phyloP scores from a whole-genome alignment of 35 echinoderm and acorn worm genomes.

The Heliocidaris tuberculata region DNA sequence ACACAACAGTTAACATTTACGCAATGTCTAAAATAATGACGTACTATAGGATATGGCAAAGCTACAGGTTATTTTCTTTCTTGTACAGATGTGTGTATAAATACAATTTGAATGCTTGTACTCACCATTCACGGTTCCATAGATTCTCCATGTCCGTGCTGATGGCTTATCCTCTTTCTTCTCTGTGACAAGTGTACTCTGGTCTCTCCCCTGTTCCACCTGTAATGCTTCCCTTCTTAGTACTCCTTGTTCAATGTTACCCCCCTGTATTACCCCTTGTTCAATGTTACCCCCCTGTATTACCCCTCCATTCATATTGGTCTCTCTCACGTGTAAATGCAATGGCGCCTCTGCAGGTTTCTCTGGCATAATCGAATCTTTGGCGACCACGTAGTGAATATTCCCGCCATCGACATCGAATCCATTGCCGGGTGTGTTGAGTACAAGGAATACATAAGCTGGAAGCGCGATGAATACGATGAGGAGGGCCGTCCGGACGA shows the following conservation, averaged over 20 bases:
- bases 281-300: background rate
- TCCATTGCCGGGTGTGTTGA: slow-evolving; percentile 13
- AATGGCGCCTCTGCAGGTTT: background rate
- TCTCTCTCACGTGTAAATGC: slow-evolving; percentile 14
- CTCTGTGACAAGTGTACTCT: background rate
- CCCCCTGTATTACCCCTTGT: background rate
- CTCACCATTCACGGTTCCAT: slow-evolving; percentile 19
- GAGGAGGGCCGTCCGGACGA: slow-evolving; percentile 16
- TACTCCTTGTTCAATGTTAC: background rate
- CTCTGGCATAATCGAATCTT: background rate
- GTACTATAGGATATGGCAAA: too few relatives aligned
- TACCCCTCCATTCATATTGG: background rate
- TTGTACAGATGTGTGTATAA: too few relatives aligned
- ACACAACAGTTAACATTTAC: too few relatives aligned
- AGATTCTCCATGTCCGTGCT: slow-evolving; percentile 18
- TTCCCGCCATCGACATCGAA: background rate
- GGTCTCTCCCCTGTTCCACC: slow-evolving; percentile 21
- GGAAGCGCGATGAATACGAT: slow-evolving; percentile 31
- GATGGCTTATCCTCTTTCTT: background rate
- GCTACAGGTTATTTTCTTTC: too few relatives aligned
- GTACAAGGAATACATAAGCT: slow-evolving; percentile 40
- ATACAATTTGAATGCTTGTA: background rate
- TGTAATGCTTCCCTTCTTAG: slow-evolving; percentile 28
- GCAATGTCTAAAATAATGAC: too few relatives aligned
- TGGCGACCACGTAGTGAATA: background rate